Evolutionary conservation across 92 coral and sea anemone genomes (phyloP).

Genomic region (Siderastrea radians): DNA sequence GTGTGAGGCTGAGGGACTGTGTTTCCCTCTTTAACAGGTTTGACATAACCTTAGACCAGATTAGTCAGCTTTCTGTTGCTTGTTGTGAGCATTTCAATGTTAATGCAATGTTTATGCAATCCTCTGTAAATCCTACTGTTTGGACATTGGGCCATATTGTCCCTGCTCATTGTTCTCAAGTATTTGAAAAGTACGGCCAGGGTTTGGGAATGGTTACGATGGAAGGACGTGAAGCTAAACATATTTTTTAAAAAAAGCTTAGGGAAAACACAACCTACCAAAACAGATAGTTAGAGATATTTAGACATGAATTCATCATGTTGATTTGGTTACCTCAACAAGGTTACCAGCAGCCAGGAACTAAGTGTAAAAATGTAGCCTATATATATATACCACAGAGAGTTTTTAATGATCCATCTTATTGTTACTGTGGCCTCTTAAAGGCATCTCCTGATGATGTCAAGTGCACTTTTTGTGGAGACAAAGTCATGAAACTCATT

Average conservation of each 20-base stretch:
- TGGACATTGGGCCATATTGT: conserved; percentile 37
- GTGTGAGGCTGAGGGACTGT: conserved; percentile 69
- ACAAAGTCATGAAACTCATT: conserved; percentile 60
- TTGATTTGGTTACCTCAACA: conserved; percentile 66
- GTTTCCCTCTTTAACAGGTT: conserved; percentile 61
- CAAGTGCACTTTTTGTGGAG: conserved; percentile 66
- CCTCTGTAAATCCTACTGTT: conserved; percentile 31
- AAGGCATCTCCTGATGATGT: conserved; percentile 63
- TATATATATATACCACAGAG: conserved; percentile 66
- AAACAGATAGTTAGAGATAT: conserved; percentile 50
- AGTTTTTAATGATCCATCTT: conserved; percentile 60
- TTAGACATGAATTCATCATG: conserved; percentile 61
- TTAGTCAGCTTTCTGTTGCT: conserved; percentile 34
- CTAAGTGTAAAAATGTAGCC: conserved; percentile 24
- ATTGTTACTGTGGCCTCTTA: conserved; percentile 76
- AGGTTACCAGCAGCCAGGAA: conserved; percentile 28
- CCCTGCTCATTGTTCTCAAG: conserved; percentile 60
- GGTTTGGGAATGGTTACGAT: conserved; percentile 60
- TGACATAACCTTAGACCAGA: conserved; percentile 34
- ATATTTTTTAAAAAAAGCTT: neutral
- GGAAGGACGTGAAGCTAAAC: conserved; percentile 69
- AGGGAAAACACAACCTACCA: conserved; percentile 51
- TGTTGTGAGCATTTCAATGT: conserved; percentile 45
- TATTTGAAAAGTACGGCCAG: conserved; percentile 55
- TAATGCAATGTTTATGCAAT: conserved; percentile 45